A percentile compares a stretch with the other conserved stretches of the same genome.
Evolutionary conservation across 1,140 invertebrate species (phyloP).

Genomic region (Anastrepha obliqua): DNA sequence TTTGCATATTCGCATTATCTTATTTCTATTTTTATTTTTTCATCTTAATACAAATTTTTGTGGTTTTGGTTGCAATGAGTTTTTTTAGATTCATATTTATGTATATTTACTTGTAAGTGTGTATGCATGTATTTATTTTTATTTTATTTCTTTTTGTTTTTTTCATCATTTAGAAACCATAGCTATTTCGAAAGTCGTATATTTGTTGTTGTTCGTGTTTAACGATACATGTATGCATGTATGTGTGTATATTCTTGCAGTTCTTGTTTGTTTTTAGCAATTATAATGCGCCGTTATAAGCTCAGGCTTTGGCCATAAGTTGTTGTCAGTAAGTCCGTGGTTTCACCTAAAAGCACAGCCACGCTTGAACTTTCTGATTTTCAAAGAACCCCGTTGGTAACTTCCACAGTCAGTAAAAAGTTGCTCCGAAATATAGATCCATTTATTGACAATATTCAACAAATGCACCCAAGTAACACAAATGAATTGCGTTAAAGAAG

Average conservation of each 20-base stretch:
- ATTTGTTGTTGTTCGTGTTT: slow-evolving; percentile 6
- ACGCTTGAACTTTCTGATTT: neutral
- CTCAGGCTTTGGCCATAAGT: neutral
- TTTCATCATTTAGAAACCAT: slow-evolving; percentile 51
- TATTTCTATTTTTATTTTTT: slow-evolving; percentile 8
- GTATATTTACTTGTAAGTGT: slow-evolving; percentile 43
- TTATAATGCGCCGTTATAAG: neutral
- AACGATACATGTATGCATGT: neutral
- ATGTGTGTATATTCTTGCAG: slow-evolving; percentile 39
- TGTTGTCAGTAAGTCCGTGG: neutral
- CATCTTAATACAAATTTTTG: slow-evolving; percentile 44
- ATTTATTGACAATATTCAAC: too few species aligned
- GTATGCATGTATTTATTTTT: slow-evolving; percentile 51
- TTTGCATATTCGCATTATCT: neutral
- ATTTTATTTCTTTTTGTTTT: slow-evolving; percentile 58
- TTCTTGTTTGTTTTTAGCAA: neutral
- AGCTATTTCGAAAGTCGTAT: slow-evolving; percentile 50
- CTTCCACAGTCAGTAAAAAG: too few species aligned
- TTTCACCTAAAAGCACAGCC: neutral
- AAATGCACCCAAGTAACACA: too few species aligned
- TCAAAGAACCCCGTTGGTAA: too few species aligned
- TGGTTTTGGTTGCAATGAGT: slow-evolving; percentile 30
- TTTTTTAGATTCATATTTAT: slow-evolving; percentile 28
- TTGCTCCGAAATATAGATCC: too few species aligned
- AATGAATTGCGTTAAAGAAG: too few species aligned